phyloP scores from a whole-genome alignment of 2,113 vertebrate species.

The Lonchura striata region DNA sequence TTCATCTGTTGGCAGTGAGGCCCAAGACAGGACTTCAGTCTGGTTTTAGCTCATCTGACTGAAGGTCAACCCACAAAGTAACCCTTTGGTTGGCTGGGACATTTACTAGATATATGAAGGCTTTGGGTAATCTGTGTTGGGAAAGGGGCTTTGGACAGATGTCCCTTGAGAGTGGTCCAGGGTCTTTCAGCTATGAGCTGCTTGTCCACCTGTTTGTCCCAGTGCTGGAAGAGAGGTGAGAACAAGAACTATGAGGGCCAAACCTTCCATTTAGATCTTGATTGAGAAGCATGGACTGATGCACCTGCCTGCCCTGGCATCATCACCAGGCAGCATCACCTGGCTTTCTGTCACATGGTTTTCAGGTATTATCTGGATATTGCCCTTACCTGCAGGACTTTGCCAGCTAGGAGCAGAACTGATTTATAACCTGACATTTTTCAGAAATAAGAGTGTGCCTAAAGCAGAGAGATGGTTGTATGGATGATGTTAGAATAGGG shows the following conservation, averaged over 20 bases:
- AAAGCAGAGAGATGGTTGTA: background rate
- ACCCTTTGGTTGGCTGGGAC: background rate
- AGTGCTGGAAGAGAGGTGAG: background rate
- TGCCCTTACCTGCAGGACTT: background rate
- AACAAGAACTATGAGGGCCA: background rate
- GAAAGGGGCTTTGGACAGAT: background rate
- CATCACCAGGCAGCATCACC: background rate
- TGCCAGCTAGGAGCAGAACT: background rate
- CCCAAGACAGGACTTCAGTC: background rate
- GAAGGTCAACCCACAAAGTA: background rate
- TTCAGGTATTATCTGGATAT: background rate
- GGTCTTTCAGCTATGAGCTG: background rate
- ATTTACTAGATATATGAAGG: background rate
- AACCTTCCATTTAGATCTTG: background rate
- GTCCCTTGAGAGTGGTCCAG: background rate
- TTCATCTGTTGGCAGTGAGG: background rate
- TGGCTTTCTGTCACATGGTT: background rate
- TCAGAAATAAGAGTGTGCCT: background rate
- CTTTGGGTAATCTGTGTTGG: background rate
- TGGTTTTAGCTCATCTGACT: background rate
- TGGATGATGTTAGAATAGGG: background rate
- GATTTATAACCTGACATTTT: background rate
- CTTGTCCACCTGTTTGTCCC: background rate
- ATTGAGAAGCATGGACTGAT: background rate
- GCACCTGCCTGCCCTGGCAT: background rate